phyloP scores from a whole-genome alignment of 2,113 vertebrate genomes.

The Poicephalus meyeri region DNA sequence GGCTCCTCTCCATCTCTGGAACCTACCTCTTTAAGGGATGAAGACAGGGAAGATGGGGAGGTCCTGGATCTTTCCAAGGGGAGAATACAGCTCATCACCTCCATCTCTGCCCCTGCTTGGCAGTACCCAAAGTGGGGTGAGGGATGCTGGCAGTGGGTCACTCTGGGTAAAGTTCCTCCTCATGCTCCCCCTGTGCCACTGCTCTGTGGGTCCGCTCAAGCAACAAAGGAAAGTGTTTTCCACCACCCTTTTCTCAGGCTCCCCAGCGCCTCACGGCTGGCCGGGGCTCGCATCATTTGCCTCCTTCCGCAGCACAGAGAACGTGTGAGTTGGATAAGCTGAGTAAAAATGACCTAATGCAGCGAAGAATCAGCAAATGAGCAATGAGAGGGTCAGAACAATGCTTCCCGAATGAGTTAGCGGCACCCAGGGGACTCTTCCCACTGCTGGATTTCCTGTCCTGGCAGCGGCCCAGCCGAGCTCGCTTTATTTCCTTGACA shows the following conservation, averaged over 20 bases:
- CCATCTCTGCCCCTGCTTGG: accelerated
- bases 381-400: neutral
- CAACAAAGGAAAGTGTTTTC: neutral
- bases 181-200: accelerated
- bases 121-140: accelerated
- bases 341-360: conserved; percentile 44
- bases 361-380: conserved; percentile 6
- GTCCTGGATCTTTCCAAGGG: neutral
- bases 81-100: neutral
- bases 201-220: neutral
- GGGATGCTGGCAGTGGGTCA: neutral
- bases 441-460: neutral
- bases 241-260: neutral
- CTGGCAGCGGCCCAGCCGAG: neutral
- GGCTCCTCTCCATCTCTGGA: neutral
- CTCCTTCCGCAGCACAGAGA: neutral
- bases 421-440: neutral
- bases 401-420: neutral
- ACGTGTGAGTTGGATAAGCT: conserved; percentile 6
- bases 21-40: neutral
- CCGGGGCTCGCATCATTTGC: accelerated
- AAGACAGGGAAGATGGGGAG: neutral
- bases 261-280: neutral
- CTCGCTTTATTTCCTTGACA: neutral
- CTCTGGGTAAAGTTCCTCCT: neutral